These are phyloP conservation scores for Eurosta solidaginis DNA, from an alignment of 1,140 invertebrate genomes.

Conservation along the genomic window DNA sequence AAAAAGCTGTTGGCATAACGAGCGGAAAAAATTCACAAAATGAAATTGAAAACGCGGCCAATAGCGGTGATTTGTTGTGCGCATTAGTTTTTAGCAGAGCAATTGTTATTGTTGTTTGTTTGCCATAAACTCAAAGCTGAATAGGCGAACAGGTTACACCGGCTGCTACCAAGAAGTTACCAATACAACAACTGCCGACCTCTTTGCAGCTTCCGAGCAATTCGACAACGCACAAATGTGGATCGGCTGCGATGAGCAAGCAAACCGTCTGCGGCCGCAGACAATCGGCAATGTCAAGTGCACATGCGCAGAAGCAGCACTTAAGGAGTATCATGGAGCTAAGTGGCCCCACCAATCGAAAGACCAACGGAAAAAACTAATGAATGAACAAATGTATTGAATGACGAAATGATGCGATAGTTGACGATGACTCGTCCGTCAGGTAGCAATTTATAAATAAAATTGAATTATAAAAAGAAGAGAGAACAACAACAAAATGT, in stretches of 20 bases:
- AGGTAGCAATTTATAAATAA: not conserved
- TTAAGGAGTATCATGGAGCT: too few relatives aligned
- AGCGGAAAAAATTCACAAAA: conserved; percentile 22
- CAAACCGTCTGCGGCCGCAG: not conserved
- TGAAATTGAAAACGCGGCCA: conserved; percentile 28
- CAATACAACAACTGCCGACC: not conserved
- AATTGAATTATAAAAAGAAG: not conserved
- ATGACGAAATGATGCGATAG: conserved; percentile 13
- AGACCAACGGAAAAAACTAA: not conserved
- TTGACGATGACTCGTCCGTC: not conserved
- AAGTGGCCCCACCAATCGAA: not conserved
- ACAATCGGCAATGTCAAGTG: not conserved
- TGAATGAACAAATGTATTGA: conserved; percentile 13
- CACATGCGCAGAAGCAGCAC: not conserved
- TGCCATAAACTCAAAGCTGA: not conserved
- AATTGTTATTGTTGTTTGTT: not conserved
- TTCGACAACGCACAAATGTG: not conserved
- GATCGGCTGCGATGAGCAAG: not conserved
- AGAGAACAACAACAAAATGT: not conserved
- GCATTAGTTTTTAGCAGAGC: not conserved
- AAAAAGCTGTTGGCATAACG: not conserved
- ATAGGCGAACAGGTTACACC: conserved; percentile 30
- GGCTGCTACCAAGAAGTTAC: not conserved
- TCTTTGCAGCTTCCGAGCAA: not conserved
- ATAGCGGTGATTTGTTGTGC: not conserved